phyloP scores from a whole-genome alignment of 2,113 vertebrate genomes.

The Chloebia gouldiae region DNA sequence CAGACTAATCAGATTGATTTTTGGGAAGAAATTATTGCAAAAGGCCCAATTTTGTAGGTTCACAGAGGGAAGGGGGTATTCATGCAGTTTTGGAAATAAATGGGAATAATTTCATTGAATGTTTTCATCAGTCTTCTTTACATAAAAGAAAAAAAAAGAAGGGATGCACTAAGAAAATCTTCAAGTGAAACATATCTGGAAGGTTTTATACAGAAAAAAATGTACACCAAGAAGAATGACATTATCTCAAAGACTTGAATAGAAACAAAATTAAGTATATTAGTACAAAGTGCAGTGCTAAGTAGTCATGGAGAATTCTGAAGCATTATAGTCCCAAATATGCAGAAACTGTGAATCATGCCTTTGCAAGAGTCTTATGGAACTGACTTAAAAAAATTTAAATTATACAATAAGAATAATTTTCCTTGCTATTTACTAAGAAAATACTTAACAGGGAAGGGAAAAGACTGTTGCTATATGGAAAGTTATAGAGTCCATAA shows the following conservation, averaged over 20 bases:
- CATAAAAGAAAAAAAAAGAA: neutral
- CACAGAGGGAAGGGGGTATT: neutral
- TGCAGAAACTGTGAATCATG: neutral
- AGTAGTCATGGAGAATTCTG: neutral
- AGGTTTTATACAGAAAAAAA: neutral
- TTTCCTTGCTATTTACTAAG: neutral
- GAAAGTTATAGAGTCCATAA: neutral
- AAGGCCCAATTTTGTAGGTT: neutral
- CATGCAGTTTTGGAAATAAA: neutral
- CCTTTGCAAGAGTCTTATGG: neutral
- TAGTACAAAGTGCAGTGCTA: neutral
- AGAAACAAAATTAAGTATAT: neutral
- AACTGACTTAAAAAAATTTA: neutral
- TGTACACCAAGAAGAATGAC: neutral
- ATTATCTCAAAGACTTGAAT: neutral
- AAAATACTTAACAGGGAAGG: neutral
- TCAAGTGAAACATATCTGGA: neutral
- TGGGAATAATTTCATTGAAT: neutral
- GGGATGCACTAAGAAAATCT: neutral
- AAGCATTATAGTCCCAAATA: neutral
- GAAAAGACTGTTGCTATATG: neutral
- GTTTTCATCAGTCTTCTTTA: neutral
- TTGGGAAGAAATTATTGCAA: neutral
- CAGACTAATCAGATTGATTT: constrained; percentile 24
- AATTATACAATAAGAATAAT: neutral